A percentile compares a stretch with the other conserved stretches of the same genome.
Evolutionary conservation across 2,888 invertebrate species (phyloP).

Genomic region (Drosophila borborema): DNA sequence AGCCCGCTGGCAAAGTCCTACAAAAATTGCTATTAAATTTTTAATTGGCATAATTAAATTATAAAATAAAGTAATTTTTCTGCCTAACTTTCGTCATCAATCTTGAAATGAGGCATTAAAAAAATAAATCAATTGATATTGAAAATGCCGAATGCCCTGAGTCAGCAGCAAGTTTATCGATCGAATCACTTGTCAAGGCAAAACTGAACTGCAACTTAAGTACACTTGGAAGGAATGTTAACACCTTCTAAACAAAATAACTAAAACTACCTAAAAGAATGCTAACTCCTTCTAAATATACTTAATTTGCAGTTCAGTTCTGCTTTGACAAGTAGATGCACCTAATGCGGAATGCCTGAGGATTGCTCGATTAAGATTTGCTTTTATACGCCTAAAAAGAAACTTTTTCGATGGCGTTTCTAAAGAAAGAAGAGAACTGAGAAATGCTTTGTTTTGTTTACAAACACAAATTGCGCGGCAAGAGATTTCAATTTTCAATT

Average conservation of each 20-base stretch:
- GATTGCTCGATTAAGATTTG: not conserved
- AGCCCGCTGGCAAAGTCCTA: not conserved
- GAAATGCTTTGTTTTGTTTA: constrained; percentile 62
- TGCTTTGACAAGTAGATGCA: not conserved
- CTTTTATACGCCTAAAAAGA: too few relatives aligned
- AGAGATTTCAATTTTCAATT: constrained; percentile 40
- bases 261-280: too few relatives aligned
- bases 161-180: too few relatives aligned
- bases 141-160: too few relatives aligned
- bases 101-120: not conserved
- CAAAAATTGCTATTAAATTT: not conserved
- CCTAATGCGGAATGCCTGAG: not conserved
- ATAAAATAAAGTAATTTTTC: not conserved
- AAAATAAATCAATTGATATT: not conserved
- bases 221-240: too few relatives aligned
- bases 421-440: constrained; percentile 17
- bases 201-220: too few relatives aligned
- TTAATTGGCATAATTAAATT: not conserved
- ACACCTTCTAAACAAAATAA: too few relatives aligned
- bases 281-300: not conserved
- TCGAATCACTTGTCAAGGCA: too few relatives aligned
- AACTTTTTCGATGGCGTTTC: not conserved
- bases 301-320: not conserved
- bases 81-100: not conserved
- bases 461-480: constrained; percentile 52